Base-by-base conservation (phyloP, 2,888 invertebrate species). In the Pecten maximus region DNA sequence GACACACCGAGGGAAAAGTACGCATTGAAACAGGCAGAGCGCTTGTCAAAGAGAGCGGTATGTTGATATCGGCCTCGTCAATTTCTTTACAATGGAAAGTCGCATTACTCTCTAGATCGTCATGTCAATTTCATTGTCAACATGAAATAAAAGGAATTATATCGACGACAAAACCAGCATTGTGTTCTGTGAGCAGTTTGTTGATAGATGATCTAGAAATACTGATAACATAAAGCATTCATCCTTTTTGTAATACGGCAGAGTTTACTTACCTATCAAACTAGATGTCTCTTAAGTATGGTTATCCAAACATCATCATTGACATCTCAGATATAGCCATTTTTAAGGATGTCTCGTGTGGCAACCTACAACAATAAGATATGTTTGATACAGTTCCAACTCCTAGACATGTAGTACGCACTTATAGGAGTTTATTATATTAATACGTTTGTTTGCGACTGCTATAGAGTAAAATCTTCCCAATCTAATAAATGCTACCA, bases 61-160 rank as follows among this genome's bases (percentile, higher is more conserved):
- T 74, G 23, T 74, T 28, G 28, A 74, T 74, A 74, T 74, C 74
- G 4, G 74, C 23, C 74, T 35, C 35, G 74, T 74, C 74, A 23
- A 35, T 28, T 74, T 74, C 74, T 74, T 74, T 74, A 35, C 35
- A 74, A 74, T 74, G 35, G 28, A 10, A 74, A 74, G 74, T 74
- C 28, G 23, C 74, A 35, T 74, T 74, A 74, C 74, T 35, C 74
- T 74, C 28, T 74, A 28, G 74, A 74, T 35, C 3, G 28, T 35
- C 74, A 35, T 74, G 74, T 74, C 74, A 74, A 74, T 74, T 74
- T 74, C 74, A 74, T 23, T 74, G 74, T 74, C 74, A 74, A 74
- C 74, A 74, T 74, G 74, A 74, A 0, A 74, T 74, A 74, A 74
- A 74, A 2, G 74, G 35, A 74, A 74, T 74, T 74, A 74, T 23